These are phyloP conservation scores for Hepsetus odoe DNA, from an alignment of 2,113 vertebrate species.

Conservation along the genomic window DNA sequence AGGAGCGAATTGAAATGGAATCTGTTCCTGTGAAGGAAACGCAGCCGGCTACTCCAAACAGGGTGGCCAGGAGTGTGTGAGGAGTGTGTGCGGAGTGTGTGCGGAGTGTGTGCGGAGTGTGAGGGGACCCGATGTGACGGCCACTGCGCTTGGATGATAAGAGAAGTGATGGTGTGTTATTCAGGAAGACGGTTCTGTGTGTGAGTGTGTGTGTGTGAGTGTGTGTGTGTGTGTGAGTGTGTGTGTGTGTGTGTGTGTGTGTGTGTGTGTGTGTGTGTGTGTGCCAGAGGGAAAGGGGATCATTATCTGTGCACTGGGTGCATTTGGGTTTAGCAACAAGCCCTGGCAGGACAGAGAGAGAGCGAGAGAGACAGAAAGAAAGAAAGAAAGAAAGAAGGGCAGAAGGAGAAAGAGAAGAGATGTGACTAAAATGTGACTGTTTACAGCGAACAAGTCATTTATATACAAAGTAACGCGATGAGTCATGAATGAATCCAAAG, in stretches of 20 bases:
- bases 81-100: no score
- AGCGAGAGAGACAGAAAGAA: not conserved
- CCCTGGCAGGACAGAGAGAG: not conserved
- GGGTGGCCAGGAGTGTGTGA: no score
- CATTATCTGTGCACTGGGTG: not conserved
- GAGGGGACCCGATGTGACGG: not conserved
- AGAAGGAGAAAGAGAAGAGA: not conserved
- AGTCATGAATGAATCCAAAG: no score
- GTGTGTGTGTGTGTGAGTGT: not conserved
- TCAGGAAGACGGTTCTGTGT: not conserved
- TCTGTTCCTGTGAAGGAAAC: not conserved
- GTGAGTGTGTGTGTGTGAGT: not conserved
- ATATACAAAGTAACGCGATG: no score
- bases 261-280: slow-evolving; percentile 16
- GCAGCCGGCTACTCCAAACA: no score
- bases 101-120: no score
- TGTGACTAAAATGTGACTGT: not conserved
- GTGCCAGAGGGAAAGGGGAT: not conserved
- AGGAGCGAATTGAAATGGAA: not conserved
- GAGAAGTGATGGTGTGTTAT: not conserved
- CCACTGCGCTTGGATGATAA: not conserved
- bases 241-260: slow-evolving; percentile 20
- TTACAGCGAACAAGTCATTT: no score
- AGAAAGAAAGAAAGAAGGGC: no score
- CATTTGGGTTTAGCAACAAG: not conserved